Evolutionary conservation across 2,888 invertebrate species (phyloP), one percentile per base, ranked within the genome.

Genomic region (Athrips mouffetella): DNA sequence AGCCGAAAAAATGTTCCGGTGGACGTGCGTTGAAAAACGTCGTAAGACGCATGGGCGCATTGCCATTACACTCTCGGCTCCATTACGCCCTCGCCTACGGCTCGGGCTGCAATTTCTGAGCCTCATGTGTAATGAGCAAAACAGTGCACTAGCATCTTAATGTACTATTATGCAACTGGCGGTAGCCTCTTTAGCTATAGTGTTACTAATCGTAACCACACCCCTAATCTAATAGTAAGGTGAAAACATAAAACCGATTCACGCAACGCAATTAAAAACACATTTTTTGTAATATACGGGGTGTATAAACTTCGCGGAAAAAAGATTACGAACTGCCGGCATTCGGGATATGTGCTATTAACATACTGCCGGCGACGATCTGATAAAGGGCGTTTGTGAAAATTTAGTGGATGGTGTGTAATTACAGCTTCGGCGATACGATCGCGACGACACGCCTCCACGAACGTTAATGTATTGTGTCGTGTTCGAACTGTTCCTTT

Each of bases 401-500:
- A 83, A 84, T 81, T 83, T 82, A 75, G 80, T 81, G 76, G 73
- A 79, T 72, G 73, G 75, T 68, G 62, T 75, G 74, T 80, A 83
- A 83, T 83, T 82, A 82, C 78, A 63, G 70, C 58, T 53, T 47
- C 48, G 49, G 48, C 61, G 82, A 83, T 83, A 82, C 60, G 55
- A 82, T 82, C 82, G 60, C 55, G 57, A 61, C 63, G 71, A 67
- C 74, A 78, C 81, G 76, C 82, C 83, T 64, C 61, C 73, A 53
- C 62, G 59, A 30, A 47, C 58, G 63, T 66, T 73, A 72, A 70
- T 69, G 63, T 65, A 65, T 60, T 65, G 65, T 45, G 45, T 21
- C 8, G 20, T 55, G 55, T 57, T 58, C 52, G 60, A 57, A 59
- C 61, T 30, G 27, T 37, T 46, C 44, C 21, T 54, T 67, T 66